Evolutionary conservation across 2,888 invertebrate genomes (phyloP).

Genomic region (Euzetes globulus): DNA sequence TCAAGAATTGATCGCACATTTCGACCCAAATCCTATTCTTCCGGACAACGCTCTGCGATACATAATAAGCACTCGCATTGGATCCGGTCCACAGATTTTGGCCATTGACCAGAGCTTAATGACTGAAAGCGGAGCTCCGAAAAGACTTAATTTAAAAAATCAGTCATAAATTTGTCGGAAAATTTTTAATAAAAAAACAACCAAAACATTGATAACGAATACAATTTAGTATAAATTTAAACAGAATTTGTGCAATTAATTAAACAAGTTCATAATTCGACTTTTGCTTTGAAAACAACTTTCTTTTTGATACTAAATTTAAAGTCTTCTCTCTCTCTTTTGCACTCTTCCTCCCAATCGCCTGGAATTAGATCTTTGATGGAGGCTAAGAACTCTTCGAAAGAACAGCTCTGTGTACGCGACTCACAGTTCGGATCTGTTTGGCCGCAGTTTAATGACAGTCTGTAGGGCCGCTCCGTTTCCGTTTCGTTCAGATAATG

Average conservation of each 20-base stretch:
- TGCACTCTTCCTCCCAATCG: slow-evolving; percentile 4
- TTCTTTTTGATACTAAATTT: no score
- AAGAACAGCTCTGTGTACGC: background rate
- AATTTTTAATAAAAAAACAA: no score
- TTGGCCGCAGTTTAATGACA: background rate
- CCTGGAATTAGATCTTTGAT: background rate
- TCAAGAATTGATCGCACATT: background rate
- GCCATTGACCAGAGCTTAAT: slow-evolving; percentile 14
- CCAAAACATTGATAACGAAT: no score
- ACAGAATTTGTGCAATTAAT: no score
- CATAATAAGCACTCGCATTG: slow-evolving; percentile 72
- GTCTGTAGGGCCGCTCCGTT: background rate
- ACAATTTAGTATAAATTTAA: no score
- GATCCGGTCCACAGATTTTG: slow-evolving; percentile 62
- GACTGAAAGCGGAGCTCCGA: background rate
- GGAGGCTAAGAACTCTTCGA: background rate
- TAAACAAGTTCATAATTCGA: no score
- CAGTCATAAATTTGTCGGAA: no score
- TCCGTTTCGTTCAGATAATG: slow-evolving; percentile 9
- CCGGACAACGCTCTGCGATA: slow-evolving; percentile 62
- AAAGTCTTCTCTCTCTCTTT: no score
- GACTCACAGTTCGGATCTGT: background rate
- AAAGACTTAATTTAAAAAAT: background rate
- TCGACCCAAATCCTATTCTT: background rate
- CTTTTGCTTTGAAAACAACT: no score